phyloP scores from a whole-genome alignment of 2,113 vertebrate species.

The Phyllostomus discolor region DNA sequence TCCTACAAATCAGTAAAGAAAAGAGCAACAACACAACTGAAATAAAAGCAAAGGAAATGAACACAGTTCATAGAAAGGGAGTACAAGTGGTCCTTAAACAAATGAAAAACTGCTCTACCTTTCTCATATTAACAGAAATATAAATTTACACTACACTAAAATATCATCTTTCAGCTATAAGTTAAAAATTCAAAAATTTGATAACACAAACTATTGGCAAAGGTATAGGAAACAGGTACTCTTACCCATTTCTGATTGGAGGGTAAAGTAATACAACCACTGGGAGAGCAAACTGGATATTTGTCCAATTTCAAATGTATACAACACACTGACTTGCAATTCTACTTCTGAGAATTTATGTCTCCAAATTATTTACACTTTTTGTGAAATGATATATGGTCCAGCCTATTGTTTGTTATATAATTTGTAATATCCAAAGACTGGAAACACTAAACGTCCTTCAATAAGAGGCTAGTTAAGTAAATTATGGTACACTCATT shows the following conservation, averaged over 20 bases:
- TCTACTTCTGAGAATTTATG: neutral
- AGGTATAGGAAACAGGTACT: neutral
- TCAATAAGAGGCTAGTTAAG: neutral
- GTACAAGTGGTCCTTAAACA: neutral
- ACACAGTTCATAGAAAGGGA: neutral
- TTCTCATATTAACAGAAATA: neutral
- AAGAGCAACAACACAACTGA: neutral
- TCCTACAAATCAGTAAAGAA: neutral
- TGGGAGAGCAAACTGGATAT: neutral
- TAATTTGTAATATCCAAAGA: constrained; percentile 12
- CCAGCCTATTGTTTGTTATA: neutral
- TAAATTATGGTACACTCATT: neutral
- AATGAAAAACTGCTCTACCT: neutral
- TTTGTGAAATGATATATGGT: neutral
- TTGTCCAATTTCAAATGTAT: constrained; percentile 14
- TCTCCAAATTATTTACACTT: neutral
- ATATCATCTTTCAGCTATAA: neutral
- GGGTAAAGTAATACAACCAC: neutral
- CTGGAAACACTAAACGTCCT: neutral
- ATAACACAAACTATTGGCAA: neutral
- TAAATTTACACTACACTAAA: neutral
- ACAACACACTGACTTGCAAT: neutral
- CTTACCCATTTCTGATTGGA: neutral
- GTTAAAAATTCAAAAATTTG: neutral
- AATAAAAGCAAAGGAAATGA: neutral